A percentile compares a stretch with the other conserved stretches of the same genome.
These are phyloP conservation scores for Epinephelus malabaricus DNA, from an alignment of 2,797 vertebrate genomes.

Conservation along the genomic window DNA sequence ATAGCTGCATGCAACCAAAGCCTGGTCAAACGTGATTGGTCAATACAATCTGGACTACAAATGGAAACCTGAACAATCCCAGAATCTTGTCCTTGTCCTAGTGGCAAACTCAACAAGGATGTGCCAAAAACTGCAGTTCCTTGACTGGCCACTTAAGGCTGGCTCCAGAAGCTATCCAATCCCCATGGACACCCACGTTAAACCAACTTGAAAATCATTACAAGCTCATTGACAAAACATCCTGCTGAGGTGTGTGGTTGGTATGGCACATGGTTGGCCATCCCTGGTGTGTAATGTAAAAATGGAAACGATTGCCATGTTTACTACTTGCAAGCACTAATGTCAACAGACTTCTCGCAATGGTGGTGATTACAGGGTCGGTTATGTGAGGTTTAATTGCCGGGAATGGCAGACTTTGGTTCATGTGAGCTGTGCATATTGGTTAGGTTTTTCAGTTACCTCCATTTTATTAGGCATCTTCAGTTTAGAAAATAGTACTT, in stretches of 20 bases:
- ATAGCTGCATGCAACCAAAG: no score
- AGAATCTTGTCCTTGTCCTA: no score
- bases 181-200: no score
- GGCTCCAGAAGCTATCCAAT: no score
- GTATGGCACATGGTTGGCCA: not conserved
- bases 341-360: not conserved
- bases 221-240: not conserved
- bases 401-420: no score
- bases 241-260: not conserved
- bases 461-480: not conserved
- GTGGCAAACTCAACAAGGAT: no score
- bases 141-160: no score
- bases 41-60: no score
- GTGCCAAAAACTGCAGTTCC: no score
- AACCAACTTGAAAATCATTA: not conserved
- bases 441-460: not conserved
- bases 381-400: not conserved
- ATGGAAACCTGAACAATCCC: no score
- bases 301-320: not conserved
- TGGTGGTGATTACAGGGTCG: not conserved
- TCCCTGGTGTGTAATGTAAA: not conserved
- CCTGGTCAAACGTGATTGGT: no score
- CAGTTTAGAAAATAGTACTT: not conserved
- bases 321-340: not conserved
- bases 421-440: no score